Evolutionary conservation across 30 jellyfish, hydroid and myxozoan genomes (phyloP).

Genomic region (Turritopsis rubra): DNA sequence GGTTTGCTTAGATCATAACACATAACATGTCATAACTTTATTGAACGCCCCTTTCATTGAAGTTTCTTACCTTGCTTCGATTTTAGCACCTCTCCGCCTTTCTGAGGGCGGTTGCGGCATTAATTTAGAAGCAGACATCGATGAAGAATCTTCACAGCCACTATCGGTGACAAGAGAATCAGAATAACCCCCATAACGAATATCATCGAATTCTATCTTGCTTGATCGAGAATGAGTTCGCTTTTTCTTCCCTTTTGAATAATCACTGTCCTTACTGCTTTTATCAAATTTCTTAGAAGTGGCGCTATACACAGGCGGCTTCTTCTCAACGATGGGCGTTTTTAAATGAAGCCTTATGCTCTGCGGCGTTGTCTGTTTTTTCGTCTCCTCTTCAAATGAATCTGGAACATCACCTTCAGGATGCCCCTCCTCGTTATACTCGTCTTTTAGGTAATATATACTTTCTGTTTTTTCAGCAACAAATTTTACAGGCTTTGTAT

Average conservation of each 20-base stretch:
- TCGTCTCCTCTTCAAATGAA: background rate
- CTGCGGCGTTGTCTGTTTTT: background rate
- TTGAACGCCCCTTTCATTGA: too few species aligned
- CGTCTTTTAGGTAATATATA: slow-evolving; percentile 27
- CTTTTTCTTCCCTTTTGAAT: slow-evolving; percentile 9
- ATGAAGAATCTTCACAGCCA: slow-evolving; percentile 35
- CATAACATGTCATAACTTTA: too few species aligned
- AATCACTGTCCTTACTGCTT: background rate
- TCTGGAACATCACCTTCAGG: background rate
- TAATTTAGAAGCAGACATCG: background rate
- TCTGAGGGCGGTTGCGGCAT: slow-evolving; percentile 39
- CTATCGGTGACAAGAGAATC: slow-evolving; percentile 30
- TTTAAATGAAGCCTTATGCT: background rate
- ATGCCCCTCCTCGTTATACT: background rate
- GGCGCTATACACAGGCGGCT: background rate
- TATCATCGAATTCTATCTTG: slow-evolving; percentile 13
- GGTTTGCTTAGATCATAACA: too few species aligned
- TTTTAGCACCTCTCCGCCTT: slow-evolving; percentile 23
- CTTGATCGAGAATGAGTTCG: background rate
- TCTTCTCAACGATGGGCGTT: background rate
- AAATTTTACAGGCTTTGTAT: slow-evolving; percentile 13
- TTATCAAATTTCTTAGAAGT: background rate
- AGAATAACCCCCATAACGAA: background rate
- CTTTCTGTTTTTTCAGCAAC: slow-evolving; percentile 44
- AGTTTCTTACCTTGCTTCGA: slow-evolving; percentile 32